Evolutionary conservation across 2,888 invertebrate genomes (phyloP), one percentile per base, ranked within the genome.

Genomic region (Aphodius granarius): DNA sequence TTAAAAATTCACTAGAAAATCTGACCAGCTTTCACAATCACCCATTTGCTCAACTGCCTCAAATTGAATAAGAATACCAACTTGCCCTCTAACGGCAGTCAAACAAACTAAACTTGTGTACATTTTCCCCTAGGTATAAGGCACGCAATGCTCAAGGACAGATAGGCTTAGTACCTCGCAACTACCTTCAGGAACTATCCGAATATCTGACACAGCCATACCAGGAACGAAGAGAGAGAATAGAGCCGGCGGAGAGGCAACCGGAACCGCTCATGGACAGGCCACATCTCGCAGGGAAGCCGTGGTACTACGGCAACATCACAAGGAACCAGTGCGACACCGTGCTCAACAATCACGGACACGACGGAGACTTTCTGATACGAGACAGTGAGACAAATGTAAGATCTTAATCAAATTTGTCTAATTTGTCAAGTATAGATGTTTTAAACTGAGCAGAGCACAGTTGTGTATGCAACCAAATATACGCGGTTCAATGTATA

Each of bases 371-470:
- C 89, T 99, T 97, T 90, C 93, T 99, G 85, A 97, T 99, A 84
- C 90, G 99, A 82, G 99, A 99, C 89, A 98, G 97, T 86, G 99
- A 99, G 91, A 98, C 99, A 83, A 99, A 98, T 89, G 99, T 98
- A 88, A 94, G 95, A 65, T 43, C 1, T 43, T n/a, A n/a, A 62
- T 77, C 19, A 68, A 20, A 9, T 68, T 19, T 68, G n/a, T 68
- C 21, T 68, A 68, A 4, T 19, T 19, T n/a, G 6, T 2, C 43
- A 43, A 13, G 43, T 43, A 13, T 43, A 43, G n/a, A n/a, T n/a
- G n/a, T n/a, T n/a, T n/a, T n/a, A n/a, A n/a, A n/a, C n/a, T n/a
- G n/a, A n/a, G n/a, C n/a, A n/a, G n/a, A n/a, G n/a, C n/a, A n/a
- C n/a, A n/a, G n/a, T n/a, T n/a, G n/a, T n/a, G n/a, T n/a, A n/a